phyloP scores from a whole-genome alignment of 1,140 invertebrate genomes.

The Brachionus rubens region DNA sequence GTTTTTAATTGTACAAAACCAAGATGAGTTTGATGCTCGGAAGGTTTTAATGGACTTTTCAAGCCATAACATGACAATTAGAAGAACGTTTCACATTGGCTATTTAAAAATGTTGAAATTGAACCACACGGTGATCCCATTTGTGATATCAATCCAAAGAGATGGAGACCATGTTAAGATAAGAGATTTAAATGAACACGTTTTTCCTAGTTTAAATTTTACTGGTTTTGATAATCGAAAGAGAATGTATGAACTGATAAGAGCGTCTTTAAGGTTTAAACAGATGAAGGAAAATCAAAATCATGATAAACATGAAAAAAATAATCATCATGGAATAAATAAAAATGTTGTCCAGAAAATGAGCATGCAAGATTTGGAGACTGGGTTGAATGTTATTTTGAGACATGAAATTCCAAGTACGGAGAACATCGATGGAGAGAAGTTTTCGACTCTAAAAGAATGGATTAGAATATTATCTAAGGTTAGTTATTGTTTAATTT shows the following conservation, averaged over 20 bases:
- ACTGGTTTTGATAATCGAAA: too few species aligned
- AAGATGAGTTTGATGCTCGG: not conserved
- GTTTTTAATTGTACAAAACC: slow-evolving; percentile 27
- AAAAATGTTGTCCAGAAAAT: not conserved
- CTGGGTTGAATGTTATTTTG: not conserved
- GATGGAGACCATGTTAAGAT: too few species aligned
- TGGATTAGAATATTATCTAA: not conserved
- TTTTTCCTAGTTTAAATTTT: too few species aligned
- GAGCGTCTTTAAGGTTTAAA: too few species aligned
- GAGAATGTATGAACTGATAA: too few species aligned
- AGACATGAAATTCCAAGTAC: slow-evolving; percentile 15
- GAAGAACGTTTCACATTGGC: too few species aligned
- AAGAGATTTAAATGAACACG: too few species aligned
- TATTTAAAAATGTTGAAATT: too few species aligned
- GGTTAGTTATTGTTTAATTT: not conserved
- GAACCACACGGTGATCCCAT: not conserved
- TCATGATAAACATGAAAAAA: not conserved
- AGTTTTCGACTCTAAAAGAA: not conserved
- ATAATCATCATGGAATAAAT: not conserved
- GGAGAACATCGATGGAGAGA: not conserved
- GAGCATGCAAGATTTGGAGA: slow-evolving; percentile 38
- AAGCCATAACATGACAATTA: not conserved
- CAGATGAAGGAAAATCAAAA: too few species aligned
- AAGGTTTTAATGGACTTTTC: slow-evolving; percentile 27
- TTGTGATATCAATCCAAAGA: too few species aligned